Evolutionary conservation across 2,888 invertebrate species (phyloP), one percentile per base, ranked within the genome.

Genomic region (Spatulosminthurus flaviceps): DNA sequence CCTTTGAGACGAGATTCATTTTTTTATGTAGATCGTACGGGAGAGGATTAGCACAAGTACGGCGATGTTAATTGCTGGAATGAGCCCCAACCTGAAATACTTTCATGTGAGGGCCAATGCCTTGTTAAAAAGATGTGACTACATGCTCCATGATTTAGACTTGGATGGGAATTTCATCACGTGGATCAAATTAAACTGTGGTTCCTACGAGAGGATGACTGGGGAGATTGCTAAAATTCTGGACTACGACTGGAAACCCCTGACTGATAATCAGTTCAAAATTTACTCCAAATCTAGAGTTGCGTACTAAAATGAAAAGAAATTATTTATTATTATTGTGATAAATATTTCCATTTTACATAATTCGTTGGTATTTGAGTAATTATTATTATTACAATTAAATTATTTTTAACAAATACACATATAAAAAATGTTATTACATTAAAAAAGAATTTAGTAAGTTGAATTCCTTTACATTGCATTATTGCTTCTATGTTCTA

Each of bases 11-110:
- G n/a, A n/a, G n/a, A n/a, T n/a, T n/a, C n/a, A n/a, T n/a, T n/a
- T n/a, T n/a, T n/a, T n/a, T n/a, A n/a, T n/a, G n/a, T n/a, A 93
- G 93, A 88, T 92, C 84, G 89, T 94, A 29, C 90, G 93, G 9
- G 94, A 95, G 87, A 90, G 92, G 85, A 90, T 95, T 79, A 94
- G 94, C 4, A 93, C 94, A 0, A 90, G 92, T 0, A 94, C 94
- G 0, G 89, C 94, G 21, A 88, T 95, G 64, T 89, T 94, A 19
- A 88, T 94, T 66, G 93, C 92, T 0, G 89, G 89, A 70, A 90
- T 91, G 0, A 92, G 91, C 0, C 90, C 90, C 85, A 90, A 91
- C 83, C 88, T 94, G 77, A 89, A 89, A 24, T 89, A 89, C 77
- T 88, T 94, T 1, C 89, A 91, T 83, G 90, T 95, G 0, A 89